Percentiles rank a stretch among this genome's conserved stretches.
These are phyloP conservation scores for Tapirus indicus DNA, from an alignment of 2,797 vertebrate genomes.

Conservation along the genomic window DNA sequence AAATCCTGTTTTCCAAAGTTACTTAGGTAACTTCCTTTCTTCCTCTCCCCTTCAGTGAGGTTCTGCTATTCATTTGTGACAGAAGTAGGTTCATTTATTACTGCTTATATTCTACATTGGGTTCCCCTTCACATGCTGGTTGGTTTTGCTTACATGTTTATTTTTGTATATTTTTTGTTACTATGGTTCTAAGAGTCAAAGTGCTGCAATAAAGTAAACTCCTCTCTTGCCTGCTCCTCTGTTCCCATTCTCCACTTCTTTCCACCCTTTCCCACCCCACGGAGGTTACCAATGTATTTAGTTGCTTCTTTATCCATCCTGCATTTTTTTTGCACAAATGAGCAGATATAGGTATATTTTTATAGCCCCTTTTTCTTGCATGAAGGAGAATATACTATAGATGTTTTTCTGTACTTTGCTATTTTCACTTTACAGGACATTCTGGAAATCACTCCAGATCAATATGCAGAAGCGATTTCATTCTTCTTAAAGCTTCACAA, in stretches of 20 bases:
- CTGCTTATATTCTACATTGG: too few species aligned
- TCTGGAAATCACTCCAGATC: background rate
- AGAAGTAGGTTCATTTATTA: background rate
- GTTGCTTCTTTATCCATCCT: background rate
- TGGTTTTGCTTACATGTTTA: background rate
- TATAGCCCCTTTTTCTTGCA: background rate
- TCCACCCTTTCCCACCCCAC: accelerated
- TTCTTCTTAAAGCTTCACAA: accelerated
- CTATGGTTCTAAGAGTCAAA: background rate
- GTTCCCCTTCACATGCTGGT: background rate
- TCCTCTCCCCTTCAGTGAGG: background rate
- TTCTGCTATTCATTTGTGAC: background rate
- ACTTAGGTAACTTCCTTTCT: background rate
- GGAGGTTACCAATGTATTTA: background rate
- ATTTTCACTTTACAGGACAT: background rate
- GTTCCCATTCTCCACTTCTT: too few species aligned
- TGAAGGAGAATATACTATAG: accelerated
- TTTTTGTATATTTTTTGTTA: background rate
- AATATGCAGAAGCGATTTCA: background rate
- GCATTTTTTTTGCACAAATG: background rate
- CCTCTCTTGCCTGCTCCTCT: too few species aligned
- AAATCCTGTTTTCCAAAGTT: background rate
- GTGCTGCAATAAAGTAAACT: accelerated
- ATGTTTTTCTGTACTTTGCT: background rate
- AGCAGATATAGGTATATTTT: background rate